phyloP scores from a whole-genome alignment of 1,140 invertebrate species.

The Daktulosphaira vitifoliae region DNA sequence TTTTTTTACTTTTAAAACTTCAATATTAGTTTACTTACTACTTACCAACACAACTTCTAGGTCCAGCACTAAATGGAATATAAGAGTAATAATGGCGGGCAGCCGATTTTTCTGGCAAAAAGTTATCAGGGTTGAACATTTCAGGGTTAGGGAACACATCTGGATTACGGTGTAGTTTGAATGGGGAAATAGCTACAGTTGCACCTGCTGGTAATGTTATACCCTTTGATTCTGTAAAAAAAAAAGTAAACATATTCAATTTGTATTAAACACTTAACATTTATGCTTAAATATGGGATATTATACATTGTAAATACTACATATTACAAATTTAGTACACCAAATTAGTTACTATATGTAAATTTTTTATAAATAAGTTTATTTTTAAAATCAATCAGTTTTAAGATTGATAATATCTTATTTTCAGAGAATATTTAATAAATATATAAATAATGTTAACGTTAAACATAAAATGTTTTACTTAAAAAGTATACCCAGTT shows the following conservation, averaged over 20 bases:
- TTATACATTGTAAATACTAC: no score
- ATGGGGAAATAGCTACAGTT: constrained; percentile 56
- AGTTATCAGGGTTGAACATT: constrained; percentile 75
- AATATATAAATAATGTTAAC: background rate
- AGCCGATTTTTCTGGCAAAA: constrained; percentile 63
- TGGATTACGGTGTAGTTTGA: constrained; percentile 59
- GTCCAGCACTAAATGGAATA: constrained; percentile 78
- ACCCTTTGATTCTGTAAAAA: constrained; percentile 44
- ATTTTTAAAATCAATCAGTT: no score
- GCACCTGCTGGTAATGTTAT: constrained; percentile 56
- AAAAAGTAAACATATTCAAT: background rate
- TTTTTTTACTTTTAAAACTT: no score
- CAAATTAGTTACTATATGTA: no score
- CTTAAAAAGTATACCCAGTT: constrained; percentile 60
- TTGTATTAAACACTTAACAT: no score
- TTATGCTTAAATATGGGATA: no score
- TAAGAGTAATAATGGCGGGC: constrained; percentile 74
- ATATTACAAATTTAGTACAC: no score
- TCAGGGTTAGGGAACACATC: constrained; percentile 67
- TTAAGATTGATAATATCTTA: no score
- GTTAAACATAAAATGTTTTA: no score
- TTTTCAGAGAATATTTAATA: no score
- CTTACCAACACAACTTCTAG: constrained; percentile 72
- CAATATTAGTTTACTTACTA: no score
- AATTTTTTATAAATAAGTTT: no score